Base-by-base conservation (phyloP, 2,888 invertebrate species). In the Sesia bembeciformis region DNA sequence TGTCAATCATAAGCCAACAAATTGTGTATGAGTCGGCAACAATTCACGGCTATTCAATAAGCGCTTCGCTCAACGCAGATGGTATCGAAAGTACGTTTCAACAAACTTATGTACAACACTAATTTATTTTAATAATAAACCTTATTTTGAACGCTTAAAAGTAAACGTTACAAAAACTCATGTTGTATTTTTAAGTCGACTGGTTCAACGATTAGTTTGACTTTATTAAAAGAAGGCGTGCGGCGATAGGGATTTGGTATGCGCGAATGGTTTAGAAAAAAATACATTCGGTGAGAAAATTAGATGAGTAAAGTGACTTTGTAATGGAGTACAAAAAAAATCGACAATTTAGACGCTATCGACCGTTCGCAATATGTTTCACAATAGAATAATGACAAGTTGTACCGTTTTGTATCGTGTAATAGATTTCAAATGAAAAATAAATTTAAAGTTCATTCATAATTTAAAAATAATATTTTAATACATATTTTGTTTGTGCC, bases 11-110 rank as follows among this genome's bases (percentile, higher is more conserved):
- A 76, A 77, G 70, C 74, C 74, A 70, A 74, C 78, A 81, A 84
- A 84, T 84, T 85, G 84, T 83, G 74, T 78, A 78, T 80, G 81
- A 81, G 74, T 81, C 76, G 74, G 72, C 78, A 76, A 76, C 78
- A 76, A 77, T 83, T 80, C 76, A 74, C 74, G 70, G 76, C 80
- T 84, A 83, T 84, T 84, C 84, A 84, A 84, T 86, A 84, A 83
- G 70, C 72, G 72, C 74, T 72, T 68, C 71, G 70, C 73, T 79
- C 72, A 73, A 74, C 74, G 70, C 70, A 76, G 84, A 85, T 74
- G 68, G 70, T 84, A 82, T 84, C 84, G 67, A 68, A 59, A 51
- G 52, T 46, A n/a, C 52, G 23, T 8, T 4, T 7, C 50, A 6
- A 63, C 60, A 63, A 64, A 56, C 62, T 55, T 55, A 55, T 43